Conservation (phyloP, 2,888 invertebrate genomes). For the Hecatera dysodea region DNA sequence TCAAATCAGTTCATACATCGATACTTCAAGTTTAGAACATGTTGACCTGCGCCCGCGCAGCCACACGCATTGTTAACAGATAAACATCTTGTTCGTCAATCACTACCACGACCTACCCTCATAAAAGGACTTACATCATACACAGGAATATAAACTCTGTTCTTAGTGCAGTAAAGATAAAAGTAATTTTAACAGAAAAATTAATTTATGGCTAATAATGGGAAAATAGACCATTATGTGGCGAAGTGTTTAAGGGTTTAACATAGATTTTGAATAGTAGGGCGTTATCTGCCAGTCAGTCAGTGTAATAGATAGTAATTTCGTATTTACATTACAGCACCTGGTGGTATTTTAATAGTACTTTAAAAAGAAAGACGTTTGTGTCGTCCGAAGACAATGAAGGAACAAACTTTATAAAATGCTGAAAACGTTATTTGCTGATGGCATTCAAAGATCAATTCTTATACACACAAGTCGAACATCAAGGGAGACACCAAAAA, state of each 20-base stretch:
- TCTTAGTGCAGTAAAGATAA: conserved; percentile 6
- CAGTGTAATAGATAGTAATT: conserved; percentile 22
- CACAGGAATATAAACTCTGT: conserved; percentile 35
- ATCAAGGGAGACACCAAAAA: too few species aligned
- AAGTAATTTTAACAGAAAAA: conserved; percentile 20
- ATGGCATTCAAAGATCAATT: too few species aligned
- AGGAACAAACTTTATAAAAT: too few species aligned
- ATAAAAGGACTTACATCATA: conserved; percentile 52
- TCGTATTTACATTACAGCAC: conserved; percentile 33
- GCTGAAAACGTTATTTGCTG: too few species aligned
- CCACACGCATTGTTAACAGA: conserved; percentile 88
- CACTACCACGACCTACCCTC: conserved; percentile 77
- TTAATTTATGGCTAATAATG: conserved; percentile 72
- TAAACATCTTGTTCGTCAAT: conserved; percentile 86
- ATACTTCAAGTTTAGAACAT: conserved; percentile 75
- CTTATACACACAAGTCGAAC: too few species aligned
- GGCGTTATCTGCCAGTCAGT: conserved; percentile 56
- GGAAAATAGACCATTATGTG: conserved; percentile 76
- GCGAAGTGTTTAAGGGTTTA: conserved; percentile 71
- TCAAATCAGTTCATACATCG: conserved; percentile 74
- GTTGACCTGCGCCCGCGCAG: conserved; percentile 70
- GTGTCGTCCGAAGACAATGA: background rate
- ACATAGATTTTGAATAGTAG: conserved; percentile 74
- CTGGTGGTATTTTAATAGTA: background rate
- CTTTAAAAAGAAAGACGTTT: background rate